These are phyloP conservation scores for Elgonia sp. DNA, from an alignment of 2,888 invertebrate species.

Conservation along the genomic window DNA sequence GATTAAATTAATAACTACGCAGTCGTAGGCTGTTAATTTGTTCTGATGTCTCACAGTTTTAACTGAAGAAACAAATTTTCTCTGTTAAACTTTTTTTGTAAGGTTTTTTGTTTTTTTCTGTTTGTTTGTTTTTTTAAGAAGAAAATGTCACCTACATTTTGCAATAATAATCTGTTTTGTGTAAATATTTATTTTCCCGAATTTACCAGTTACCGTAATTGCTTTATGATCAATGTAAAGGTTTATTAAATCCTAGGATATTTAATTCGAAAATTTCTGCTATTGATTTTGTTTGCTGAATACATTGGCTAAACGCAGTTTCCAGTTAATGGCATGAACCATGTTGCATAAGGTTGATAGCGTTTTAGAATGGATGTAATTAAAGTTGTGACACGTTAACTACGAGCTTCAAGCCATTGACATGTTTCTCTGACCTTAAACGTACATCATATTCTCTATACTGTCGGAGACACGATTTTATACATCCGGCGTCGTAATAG, in stretches of 20 bases:
- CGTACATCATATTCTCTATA: slow-evolving; percentile 81
- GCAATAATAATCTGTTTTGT: no score
- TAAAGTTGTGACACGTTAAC: slow-evolving; percentile 86
- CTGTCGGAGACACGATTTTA: background rate
- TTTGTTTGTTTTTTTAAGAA: no score
- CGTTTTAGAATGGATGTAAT: slow-evolving; percentile 85
- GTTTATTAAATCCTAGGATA: slow-evolving; percentile 44
- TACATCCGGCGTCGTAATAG: background rate
- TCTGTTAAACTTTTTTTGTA: no score
- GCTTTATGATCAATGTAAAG: slow-evolving; percentile 29
- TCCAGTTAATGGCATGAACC: slow-evolving; percentile 60
- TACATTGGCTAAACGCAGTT: slow-evolving; percentile 52
- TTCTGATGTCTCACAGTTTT: no score
- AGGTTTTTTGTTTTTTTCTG: no score
- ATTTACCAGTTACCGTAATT: no score
- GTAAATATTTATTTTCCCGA: no score
- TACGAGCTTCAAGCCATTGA: slow-evolving; percentile 82
- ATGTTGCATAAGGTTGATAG: slow-evolving; percentile 75
- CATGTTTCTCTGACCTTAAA: slow-evolving; percentile 78
- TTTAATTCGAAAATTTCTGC: slow-evolving; percentile 55
- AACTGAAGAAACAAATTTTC: no score
- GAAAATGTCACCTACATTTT: no score
- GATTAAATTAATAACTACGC: slow-evolving; percentile 38
- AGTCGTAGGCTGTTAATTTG: background rate
- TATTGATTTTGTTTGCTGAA: slow-evolving; percentile 51